phyloP scores from a whole-genome alignment of 2,888 invertebrate species.

The Timema cristinae region DNA sequence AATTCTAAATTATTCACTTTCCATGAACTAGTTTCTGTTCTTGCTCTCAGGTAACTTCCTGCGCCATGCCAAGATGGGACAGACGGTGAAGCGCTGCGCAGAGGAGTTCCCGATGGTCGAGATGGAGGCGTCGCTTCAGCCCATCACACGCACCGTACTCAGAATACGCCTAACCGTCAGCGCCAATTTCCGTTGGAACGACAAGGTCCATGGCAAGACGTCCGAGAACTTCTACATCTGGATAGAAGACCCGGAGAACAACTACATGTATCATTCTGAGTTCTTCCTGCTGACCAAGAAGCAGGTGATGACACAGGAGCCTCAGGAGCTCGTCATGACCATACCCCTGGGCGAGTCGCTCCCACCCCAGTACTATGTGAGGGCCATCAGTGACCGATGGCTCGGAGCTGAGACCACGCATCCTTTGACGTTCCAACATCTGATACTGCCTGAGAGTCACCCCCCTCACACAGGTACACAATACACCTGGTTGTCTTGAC shows the following conservation, averaged over 20 bases:
- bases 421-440: slow-evolving; percentile 63
- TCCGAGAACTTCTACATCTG: slow-evolving; percentile 95
- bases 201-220: slow-evolving; percentile 80
- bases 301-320: slow-evolving; percentile 65
- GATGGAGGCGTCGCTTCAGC: slow-evolving; percentile 82
- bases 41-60: slow-evolving; percentile 58
- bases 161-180: slow-evolving; percentile 75
- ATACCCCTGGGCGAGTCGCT: slow-evolving; percentile 90
- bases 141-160: slow-evolving; percentile 90
- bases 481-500: no score
- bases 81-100: slow-evolving; percentile 74
- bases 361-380: slow-evolving; percentile 87
- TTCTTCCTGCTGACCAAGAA: slow-evolving; percentile 68
- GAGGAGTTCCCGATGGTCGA: slow-evolving; percentile 81
- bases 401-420: slow-evolving; percentile 53
- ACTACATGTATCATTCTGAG: slow-evolving; percentile 95
- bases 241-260: slow-evolving; percentile 94
- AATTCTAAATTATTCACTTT: no score
- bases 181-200: slow-evolving; percentile 79
- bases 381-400: slow-evolving; percentile 84
- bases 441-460: slow-evolving; percentile 86
- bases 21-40: no score
- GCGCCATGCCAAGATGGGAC: slow-evolving; percentile 71
- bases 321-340: slow-evolving; percentile 86
- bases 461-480: slow-evolving; percentile 80